Evolutionary conservation across 2,888 invertebrate genomes (phyloP).

Genomic region (Sphinx pinastri): DNA sequence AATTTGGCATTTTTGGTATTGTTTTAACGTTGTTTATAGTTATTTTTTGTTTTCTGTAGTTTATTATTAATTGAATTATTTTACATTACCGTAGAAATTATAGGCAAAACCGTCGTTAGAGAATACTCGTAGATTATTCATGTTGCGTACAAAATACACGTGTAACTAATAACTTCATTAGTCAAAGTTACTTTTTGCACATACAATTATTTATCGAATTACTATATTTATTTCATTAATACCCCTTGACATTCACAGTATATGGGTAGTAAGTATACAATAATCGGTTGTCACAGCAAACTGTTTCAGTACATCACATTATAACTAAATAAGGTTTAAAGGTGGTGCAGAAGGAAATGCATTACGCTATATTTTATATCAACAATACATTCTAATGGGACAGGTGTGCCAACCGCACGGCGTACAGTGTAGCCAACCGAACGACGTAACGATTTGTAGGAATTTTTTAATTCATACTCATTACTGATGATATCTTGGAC

Average conservation of each 20-base stretch:
- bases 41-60: background rate
- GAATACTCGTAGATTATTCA: background rate
- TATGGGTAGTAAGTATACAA: background rate
- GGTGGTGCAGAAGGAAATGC: conserved; percentile 18
- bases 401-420: conserved; percentile 26
- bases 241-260: conserved; percentile 5
- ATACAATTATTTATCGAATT: background rate
- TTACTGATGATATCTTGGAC: conserved; percentile 8
- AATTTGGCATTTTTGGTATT: conserved; percentile 50
- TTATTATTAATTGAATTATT: background rate
- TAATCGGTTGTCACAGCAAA: conserved; percentile 1
- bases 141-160: too few species aligned
- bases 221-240: background rate
- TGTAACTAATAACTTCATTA: background rate
- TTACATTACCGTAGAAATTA: background rate
- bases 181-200: background rate
- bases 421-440: conserved; percentile 21
- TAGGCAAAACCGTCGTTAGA: background rate
- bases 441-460: conserved; percentile 16
- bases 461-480: conserved; percentile 24
- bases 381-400: conserved; percentile 26
- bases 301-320: conserved; percentile 10
- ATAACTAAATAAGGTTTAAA: conserved; percentile 18
- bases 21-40: conserved; percentile 28
- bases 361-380: conserved; percentile 11